A percentile compares a stretch with the other conserved stretches of the same genome.
These are phyloP conservation scores for Lymantria monacha DNA, from an alignment of 2,888 invertebrate genomes.

Conservation along the genomic window DNA sequence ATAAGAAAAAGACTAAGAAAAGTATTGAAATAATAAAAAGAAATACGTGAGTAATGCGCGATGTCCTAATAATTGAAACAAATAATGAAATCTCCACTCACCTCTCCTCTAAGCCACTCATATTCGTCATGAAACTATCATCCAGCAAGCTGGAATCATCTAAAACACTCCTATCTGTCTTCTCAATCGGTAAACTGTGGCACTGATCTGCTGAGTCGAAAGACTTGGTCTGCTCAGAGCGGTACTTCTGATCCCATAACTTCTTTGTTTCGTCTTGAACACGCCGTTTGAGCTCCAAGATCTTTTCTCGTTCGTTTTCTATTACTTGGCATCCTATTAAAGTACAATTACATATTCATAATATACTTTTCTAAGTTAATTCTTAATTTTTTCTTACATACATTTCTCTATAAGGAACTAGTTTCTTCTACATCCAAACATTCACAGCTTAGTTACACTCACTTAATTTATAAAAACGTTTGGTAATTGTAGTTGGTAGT, in stretches of 20 bases:
- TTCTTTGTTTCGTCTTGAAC: slow-evolving; percentile 95
- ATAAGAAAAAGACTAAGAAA: too few relatives aligned
- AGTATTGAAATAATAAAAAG: too few relatives aligned
- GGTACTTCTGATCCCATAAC: slow-evolving; percentile 87
- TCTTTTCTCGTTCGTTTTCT: slow-evolving; percentile 93
- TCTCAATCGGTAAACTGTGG: slow-evolving; percentile 38
- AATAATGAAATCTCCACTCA: slow-evolving; percentile 43
- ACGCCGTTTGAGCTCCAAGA: slow-evolving; percentile 91
- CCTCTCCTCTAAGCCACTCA: slow-evolving; percentile 69
- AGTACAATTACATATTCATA: too few relatives aligned
- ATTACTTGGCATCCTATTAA: slow-evolving; percentile 92
- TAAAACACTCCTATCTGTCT: slow-evolving; percentile 28
- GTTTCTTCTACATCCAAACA: too few relatives aligned
- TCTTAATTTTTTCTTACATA: too few relatives aligned
- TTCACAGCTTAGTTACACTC: too few relatives aligned
- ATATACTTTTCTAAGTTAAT: too few relatives aligned
- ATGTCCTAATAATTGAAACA: too few relatives aligned
- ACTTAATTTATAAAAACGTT: too few relatives aligned
- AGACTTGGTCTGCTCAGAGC: slow-evolving; percentile 38
- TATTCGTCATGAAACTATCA: slow-evolving; percentile 58
- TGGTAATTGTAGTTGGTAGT: too few relatives aligned
- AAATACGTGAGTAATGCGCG: too few relatives aligned
- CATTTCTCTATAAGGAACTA: too few relatives aligned
- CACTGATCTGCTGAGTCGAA: slow-evolving; percentile 43
- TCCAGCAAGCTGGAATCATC: slow-evolving; percentile 56